Percentiles rank a stretch among this genome's conserved stretches.
Conservation (phyloP, 2,797 vertebrate species). For the Tympanoctomys barrerae region DNA sequence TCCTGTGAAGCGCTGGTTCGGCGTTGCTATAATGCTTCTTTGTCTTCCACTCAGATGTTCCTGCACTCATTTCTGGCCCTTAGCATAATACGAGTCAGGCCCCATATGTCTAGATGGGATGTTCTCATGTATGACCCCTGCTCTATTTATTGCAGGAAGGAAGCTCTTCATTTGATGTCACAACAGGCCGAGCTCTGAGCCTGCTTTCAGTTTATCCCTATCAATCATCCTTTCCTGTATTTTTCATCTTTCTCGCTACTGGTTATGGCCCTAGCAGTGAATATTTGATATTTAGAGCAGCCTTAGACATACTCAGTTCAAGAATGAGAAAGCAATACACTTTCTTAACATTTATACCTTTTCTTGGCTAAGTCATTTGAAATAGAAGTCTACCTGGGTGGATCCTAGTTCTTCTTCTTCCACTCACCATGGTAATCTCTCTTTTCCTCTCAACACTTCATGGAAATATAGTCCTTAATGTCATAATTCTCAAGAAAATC, state of each 20-base stretch:
- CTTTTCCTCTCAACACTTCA: not conserved
- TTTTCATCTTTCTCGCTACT: not conserved
- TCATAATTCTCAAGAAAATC: not conserved
- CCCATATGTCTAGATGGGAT: not conserved
- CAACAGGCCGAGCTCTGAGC: not conserved
- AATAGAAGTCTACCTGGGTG: not conserved
- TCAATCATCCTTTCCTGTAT: not conserved
- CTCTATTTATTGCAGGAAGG: not conserved
- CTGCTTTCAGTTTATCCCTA: not conserved
- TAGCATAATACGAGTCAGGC: not conserved
- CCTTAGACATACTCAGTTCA: not conserved
- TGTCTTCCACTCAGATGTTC: not conserved
- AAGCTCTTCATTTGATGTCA: not conserved
- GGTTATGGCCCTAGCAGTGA: not conserved
- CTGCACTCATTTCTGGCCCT: not conserved
- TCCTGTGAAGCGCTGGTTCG: not conserved
- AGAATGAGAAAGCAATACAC: not conserved
- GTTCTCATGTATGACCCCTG: not conserved
- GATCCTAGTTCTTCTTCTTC: not conserved
- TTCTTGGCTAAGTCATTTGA: not conserved
- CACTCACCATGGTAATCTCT: not conserved
- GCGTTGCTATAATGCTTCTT: not conserved
- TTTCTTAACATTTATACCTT: not conserved
- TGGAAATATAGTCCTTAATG: not conserved
- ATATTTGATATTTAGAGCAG: constrained; percentile 11